Evolutionary conservation across 2,797 vertebrate species (phyloP), one percentile per base, ranked within the genome.

Genomic region (Sebastes paucispinis): DNA sequence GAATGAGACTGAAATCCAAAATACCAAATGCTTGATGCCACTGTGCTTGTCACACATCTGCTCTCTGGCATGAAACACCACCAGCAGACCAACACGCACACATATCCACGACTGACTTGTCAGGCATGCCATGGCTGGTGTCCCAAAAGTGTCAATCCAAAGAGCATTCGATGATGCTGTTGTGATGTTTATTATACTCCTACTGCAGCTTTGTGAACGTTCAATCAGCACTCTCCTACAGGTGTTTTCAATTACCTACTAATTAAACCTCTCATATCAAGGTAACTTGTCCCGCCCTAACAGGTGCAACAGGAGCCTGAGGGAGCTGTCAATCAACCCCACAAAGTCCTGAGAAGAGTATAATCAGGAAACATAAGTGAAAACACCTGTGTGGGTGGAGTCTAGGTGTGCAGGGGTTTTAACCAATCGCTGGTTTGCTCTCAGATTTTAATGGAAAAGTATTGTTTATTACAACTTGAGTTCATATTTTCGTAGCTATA

Each of bases 41-140:
- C 59, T 24, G 34, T 29, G 67, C 39, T 57, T 72, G 80, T 75
- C 60, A 72, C 43, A 80, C 54, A 81, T 79, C 77, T 80, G 59
- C 71, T 66, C 59, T 52, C 63, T 71, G 39, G 24, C 27, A 24
- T 59, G 14, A 81, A 73, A 24, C 29, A 24, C 43, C 29, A 43
- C 11, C 31, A 65, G 54, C 18, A 24, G 68, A 78, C 29, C 31
- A 60, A 43, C 24, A 24, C 68, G 63, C 68, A 75, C 69, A 74
- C 73, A 71, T 57, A 79, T 77, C 22, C 34, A 73, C 72, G 54
- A 68, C 22, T 55, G 57, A 22, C 50, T 71, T 47, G 63, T 71
- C 58, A 67, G 58, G 80, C 58, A 9, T 75, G 73, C 55, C 36
- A 71, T 11, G 22, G 73, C 77, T 59, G 70, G 80, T 80, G 75